phyloP scores from a whole-genome alignment of 2,113 vertebrate species.

The Butastur rufipennis region DNA sequence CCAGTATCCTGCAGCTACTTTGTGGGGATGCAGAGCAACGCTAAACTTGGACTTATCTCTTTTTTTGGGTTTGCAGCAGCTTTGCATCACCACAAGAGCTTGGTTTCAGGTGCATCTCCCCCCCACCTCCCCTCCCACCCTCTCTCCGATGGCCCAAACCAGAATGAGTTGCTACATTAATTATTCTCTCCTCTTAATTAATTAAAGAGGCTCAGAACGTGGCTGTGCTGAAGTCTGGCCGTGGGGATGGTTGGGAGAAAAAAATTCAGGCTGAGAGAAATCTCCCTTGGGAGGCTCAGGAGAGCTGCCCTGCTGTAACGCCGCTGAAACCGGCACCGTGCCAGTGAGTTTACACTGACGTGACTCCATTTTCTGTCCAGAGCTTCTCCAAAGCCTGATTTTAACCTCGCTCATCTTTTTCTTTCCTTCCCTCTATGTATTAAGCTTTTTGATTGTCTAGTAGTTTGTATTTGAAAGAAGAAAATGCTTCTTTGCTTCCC shows the following conservation, averaged over 20 bases:
- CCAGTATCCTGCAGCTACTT: neutral
- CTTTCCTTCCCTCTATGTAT: neutral
- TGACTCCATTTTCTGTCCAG: neutral
- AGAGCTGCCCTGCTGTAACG: neutral
- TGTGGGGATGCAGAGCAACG: neutral
- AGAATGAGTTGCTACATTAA: neutral
- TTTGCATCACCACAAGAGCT: neutral
- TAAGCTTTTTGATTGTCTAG: neutral
- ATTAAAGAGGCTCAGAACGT: neutral
- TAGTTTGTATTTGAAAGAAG: neutral
- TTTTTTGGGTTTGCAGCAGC: neutral
- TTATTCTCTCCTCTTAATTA: constrained; percentile 41
- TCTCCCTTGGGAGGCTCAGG: neutral
- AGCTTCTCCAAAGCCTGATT: neutral
- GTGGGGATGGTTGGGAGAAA: neutral
- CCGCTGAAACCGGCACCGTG: neutral
- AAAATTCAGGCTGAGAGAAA: neutral
- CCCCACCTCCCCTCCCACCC: neutral
- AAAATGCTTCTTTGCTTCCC: neutral
- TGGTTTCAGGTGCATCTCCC: neutral
- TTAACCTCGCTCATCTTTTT: neutral
- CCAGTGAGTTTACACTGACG: neutral
- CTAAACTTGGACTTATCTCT: neutral
- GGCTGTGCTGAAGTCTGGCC: neutral
- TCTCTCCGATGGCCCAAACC: neutral